Evolutionary conservation across 2,888 invertebrate species (phyloP).

Genomic region (Eupithecia inturbata): DNA sequence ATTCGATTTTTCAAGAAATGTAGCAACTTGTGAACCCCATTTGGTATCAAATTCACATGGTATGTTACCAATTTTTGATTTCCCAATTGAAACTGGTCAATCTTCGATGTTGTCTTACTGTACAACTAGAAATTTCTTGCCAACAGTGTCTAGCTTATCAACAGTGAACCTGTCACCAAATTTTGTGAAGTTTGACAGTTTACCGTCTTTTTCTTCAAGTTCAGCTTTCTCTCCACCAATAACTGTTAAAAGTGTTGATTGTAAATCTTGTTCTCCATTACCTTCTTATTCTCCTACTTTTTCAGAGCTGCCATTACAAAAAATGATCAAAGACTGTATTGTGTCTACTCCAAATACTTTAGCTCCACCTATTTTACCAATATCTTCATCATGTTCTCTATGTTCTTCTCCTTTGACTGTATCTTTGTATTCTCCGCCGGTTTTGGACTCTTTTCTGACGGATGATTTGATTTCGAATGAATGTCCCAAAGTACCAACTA

Average conservation of each 20-base stretch:
- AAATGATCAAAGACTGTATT: background rate
- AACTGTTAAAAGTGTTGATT: background rate
- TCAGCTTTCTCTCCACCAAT: conserved; percentile 10
- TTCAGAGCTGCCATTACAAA: background rate
- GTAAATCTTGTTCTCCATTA: background rate
- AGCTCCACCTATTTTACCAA: background rate
- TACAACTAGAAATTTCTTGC: background rate
- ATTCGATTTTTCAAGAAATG: background rate
- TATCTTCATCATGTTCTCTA: background rate
- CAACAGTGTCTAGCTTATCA: background rate
- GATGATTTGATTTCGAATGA: background rate
- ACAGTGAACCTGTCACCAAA: background rate
- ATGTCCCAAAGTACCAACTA: background rate
- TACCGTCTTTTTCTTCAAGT: background rate
- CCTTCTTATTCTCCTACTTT: background rate
- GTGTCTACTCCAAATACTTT: background rate
- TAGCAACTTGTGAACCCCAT: background rate
- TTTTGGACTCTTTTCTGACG: background rate
- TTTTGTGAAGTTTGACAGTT: background rate
- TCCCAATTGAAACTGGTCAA: background rate
- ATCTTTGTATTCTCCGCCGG: background rate
- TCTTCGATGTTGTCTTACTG: background rate
- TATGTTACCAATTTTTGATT: background rate
- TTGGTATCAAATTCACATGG: background rate
- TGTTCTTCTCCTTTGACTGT: background rate